A percentile compares a stretch with the other conserved stretches of the same genome.
Conservation (phyloP, 1,140 invertebrate genomes). For the Pseudoatta argentina region DNA sequence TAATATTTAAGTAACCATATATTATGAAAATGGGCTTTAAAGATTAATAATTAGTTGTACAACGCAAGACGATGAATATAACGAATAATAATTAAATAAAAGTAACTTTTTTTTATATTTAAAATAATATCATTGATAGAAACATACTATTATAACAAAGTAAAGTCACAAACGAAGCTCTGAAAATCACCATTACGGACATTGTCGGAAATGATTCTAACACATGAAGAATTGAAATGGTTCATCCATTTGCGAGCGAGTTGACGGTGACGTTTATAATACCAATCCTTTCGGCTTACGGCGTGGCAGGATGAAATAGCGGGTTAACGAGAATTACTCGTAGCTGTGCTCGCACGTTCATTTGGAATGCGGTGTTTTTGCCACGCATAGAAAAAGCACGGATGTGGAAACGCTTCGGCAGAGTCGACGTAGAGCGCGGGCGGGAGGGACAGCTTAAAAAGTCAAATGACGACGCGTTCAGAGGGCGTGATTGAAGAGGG, state of each 20-base stretch:
- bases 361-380: conserved; percentile 57
- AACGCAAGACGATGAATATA: too few relatives aligned
- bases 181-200: conserved; percentile 7
- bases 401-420: conserved; percentile 49
- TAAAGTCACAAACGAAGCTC: background rate
- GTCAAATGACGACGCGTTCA: conserved; percentile 50
- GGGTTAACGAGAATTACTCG: conserved; percentile 62
- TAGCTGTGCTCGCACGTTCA: conserved; percentile 41
- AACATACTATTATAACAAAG: background rate
- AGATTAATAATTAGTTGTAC: too few relatives aligned
- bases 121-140: background rate
- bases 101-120: background rate
- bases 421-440: background rate
- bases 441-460: conserved; percentile 55
- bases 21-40: too few relatives aligned
- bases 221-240: conserved; percentile 37
- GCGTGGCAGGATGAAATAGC: conserved; percentile 40
- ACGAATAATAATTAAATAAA: background rate
- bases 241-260: conserved; percentile 29
- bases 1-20: too few relatives aligned
- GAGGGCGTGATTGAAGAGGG: conserved; percentile 68
- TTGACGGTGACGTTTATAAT: conserved; percentile 56
- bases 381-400: conserved; percentile 47
- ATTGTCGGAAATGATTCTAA: conserved; percentile 31
- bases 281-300: conserved; percentile 38